phyloP scores from a whole-genome alignment of 2,888 invertebrate species.

The Notodonta ziczac region DNA sequence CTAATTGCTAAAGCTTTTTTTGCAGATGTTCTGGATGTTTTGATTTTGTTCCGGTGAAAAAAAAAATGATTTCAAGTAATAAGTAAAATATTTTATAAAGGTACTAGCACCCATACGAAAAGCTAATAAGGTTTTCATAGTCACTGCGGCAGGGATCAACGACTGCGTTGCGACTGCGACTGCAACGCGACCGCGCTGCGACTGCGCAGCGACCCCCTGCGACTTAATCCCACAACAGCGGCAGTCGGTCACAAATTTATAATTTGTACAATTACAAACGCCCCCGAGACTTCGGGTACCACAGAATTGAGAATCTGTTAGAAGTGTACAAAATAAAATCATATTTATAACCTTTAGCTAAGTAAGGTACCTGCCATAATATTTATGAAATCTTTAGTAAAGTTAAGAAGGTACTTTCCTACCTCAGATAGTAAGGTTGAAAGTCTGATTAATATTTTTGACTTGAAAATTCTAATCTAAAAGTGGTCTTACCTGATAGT shows the following conservation, averaged over 20 bases:
- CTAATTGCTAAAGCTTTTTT: conserved; percentile 56
- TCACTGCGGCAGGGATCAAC: background rate
- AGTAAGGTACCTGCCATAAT: too few relatives aligned
- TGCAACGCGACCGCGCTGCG: conserved; percentile 32
- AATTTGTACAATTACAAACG: conserved; percentile 80
- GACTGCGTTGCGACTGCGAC: conserved; percentile 35
- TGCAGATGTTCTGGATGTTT: conserved; percentile 42
- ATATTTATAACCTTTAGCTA: too few relatives aligned
- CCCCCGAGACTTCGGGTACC: conserved; percentile 62
- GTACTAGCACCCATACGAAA: too few relatives aligned
- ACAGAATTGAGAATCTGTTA: conserved; percentile 36
- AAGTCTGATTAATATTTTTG: too few relatives aligned
- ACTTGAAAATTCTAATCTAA: too few relatives aligned
- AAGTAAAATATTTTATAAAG: too few relatives aligned
- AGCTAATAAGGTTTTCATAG: too few relatives aligned
- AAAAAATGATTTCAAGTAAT: too few relatives aligned
- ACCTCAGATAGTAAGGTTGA: too few relatives aligned
- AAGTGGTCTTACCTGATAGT: too few relatives aligned
- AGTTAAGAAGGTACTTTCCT: too few relatives aligned
- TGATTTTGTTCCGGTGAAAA: conserved; percentile 30
- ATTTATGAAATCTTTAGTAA: too few relatives aligned
- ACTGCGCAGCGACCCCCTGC: conserved; percentile 42
- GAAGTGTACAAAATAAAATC: conserved; percentile 16
- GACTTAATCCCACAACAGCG: conserved; percentile 63
- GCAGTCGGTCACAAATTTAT: conserved; percentile 80